A percentile compares a stretch with the other conserved stretches of the same genome.
Conservation (phyloP, 2,888 invertebrate species). For the Phengaris arion region DNA sequence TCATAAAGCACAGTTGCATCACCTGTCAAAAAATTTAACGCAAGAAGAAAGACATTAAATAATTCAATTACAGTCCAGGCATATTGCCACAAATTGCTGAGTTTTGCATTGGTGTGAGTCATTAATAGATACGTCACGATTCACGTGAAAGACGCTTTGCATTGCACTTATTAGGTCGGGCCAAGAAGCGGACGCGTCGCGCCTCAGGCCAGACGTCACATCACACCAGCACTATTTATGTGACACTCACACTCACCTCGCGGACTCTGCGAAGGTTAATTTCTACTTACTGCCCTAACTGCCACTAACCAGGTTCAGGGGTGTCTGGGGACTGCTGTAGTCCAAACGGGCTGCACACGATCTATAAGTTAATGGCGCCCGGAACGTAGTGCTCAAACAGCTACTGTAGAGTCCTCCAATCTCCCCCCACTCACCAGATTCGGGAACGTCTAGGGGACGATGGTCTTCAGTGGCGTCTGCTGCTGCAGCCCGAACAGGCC, state of each 20-base stretch:
- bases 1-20: conserved; percentile 88
- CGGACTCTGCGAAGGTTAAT: too few species aligned
- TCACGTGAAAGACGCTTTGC: too few species aligned
- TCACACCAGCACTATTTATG: too few species aligned
- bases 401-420: conserved; percentile 46
- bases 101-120: too few species aligned
- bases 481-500: conserved; percentile 86
- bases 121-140: too few species aligned
- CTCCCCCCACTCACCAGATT: not conserved
- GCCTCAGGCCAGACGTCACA: too few species aligned
- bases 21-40: conserved; percentile 68
- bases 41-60: not conserved
- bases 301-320: too few species aligned
- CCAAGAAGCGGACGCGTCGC: too few species aligned
- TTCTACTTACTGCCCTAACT: too few species aligned
- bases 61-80: conserved; percentile 12
- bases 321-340: conserved; percentile 77
- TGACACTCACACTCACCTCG: too few species aligned
- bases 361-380: conserved; percentile 82
- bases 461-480: conserved; percentile 86
- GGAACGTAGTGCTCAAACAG: conserved; percentile 89
- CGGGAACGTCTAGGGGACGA: conserved; percentile 56
- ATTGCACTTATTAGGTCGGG: too few species aligned
- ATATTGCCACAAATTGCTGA: too few species aligned
- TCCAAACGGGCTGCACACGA: conserved; percentile 86